A percentile compares a stretch with the other conserved stretches of the same genome.
Evolutionary conservation across 2,888 invertebrate species (phyloP).

Genomic region (Drosophila vallismaia): DNA sequence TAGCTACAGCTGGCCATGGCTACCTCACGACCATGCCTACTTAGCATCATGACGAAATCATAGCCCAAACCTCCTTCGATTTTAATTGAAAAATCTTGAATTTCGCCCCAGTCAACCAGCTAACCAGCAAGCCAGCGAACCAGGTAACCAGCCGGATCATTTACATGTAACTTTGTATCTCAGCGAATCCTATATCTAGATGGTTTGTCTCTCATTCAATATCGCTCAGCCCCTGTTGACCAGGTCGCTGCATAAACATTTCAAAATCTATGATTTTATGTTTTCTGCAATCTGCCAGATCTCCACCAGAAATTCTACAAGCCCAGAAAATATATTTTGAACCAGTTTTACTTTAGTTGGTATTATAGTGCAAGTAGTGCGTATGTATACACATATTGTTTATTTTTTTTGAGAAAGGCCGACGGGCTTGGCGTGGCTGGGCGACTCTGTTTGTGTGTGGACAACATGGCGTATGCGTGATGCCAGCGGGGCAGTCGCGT

Average conservation of each 20-base stretch:
- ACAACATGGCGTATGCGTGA: conserved; percentile 67
- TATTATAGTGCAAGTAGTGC: conserved; percentile 62
- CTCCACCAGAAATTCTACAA: conserved; percentile 58
- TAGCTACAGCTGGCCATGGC: conserved; percentile 63
- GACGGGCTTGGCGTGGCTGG: conserved; percentile 51
- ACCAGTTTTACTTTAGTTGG: conserved; percentile 69
- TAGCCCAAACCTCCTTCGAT: conserved; percentile 13
- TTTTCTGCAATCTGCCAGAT: conserved; percentile 60
- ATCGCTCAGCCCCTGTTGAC: conserved; percentile 2
- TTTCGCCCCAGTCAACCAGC: conserved; percentile 38
- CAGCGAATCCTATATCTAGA: conserved; percentile 57
- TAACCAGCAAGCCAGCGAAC: not conserved
- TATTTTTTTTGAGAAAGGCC: conserved; percentile 58
- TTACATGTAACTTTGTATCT: conserved; percentile 55
- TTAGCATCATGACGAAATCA: conserved; percentile 77
- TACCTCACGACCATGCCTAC: conserved; percentile 68
- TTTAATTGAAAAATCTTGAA: conserved; percentile 77
- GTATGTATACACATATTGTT: conserved; percentile 11
- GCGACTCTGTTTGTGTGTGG: conserved; percentile 13
- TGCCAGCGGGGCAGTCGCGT: conserved; percentile 49
- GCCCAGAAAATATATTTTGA: conserved; percentile 53
- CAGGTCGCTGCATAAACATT: conserved; percentile 68
- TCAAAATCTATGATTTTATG: conserved; percentile 71
- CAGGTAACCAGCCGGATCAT: conserved; percentile 39
- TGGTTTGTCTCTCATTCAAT: conserved; percentile 65